Percentiles rank a stretch among this genome's conserved stretches.
phyloP scores from a whole-genome alignment of 2,113 vertebrate genomes.

The Xiphorhynchus elegans region DNA sequence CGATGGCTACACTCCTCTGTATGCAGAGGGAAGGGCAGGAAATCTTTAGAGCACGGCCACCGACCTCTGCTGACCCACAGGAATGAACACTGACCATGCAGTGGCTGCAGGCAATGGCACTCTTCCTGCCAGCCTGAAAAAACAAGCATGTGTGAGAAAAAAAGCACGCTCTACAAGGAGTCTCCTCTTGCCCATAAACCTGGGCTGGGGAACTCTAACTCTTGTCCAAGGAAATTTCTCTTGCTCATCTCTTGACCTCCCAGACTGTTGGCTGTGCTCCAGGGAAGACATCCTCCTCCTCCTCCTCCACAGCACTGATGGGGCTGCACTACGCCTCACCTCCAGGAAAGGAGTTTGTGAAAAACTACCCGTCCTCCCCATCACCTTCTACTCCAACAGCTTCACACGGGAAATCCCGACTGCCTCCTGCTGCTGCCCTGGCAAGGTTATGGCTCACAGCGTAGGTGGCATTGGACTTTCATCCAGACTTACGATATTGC shows the following conservation, averaged over 20 bases:
- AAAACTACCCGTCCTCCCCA: not conserved
- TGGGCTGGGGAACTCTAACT: fast-evolving
- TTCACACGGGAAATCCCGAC: fast-evolving
- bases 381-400: not conserved
- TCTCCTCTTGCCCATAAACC: not conserved
- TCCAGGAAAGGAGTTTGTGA: not conserved
- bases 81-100: not conserved
- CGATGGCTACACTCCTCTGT: not conserved
- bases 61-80: not conserved
- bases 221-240: not conserved
- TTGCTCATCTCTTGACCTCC: not conserved
- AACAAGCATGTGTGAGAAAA: not conserved
- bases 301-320: not conserved
- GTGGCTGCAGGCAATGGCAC: not conserved
- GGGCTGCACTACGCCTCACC: not conserved
- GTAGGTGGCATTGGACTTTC: not conserved
- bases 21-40: not conserved
- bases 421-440: not conserved
- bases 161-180: not conserved
- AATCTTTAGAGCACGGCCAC: not conserved
- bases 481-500: not conserved
- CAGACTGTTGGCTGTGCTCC: not conserved
- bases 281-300: not conserved
- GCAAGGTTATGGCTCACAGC: not conserved
- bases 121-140: not conserved